Evolutionary conservation across 2,113 vertebrate species (phyloP).

Genomic region (Genyomyrus donnyi): DNA sequence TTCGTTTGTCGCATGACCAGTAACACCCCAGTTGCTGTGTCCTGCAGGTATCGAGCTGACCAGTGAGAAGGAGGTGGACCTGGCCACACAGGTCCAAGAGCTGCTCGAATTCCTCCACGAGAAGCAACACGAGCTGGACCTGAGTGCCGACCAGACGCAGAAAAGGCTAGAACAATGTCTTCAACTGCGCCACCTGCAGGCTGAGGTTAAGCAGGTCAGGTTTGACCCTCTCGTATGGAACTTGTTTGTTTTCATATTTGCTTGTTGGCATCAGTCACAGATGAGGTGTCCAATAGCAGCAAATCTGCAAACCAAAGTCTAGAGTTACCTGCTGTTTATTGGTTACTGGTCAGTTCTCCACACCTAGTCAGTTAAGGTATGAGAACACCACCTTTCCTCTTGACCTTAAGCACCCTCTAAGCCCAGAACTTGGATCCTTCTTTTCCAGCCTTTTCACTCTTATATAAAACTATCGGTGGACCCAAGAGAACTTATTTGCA

Average conservation of each 20-base stretch:
- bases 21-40: not conserved
- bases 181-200: conserved; percentile 91
- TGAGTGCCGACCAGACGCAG: conserved; percentile 86
- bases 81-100: conserved; percentile 96
- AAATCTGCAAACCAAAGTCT: not conserved
- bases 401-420: not conserved
- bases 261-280: not conserved
- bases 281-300: not conserved
- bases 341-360: not conserved
- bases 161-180: conserved; percentile 85
- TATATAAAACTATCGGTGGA: not conserved
- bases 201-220: conserved; percentile 90
- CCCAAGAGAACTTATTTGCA: not conserved
- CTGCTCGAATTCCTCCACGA: conserved; percentile 94
- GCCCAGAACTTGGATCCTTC: not conserved
- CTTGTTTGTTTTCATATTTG: not conserved
- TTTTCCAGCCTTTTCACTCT: not conserved
- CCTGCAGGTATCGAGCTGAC: conserved; percentile 87
- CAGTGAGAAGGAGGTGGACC: conserved; percentile 91
- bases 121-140: conserved; percentile 90
- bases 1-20: not conserved
- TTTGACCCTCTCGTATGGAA: not conserved
- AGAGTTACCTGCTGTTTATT: not conserved
- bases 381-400: not conserved
- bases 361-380: not conserved